Base-by-base conservation (phyloP, 2,888 invertebrate species). In the Pediacus dermestoides region DNA sequence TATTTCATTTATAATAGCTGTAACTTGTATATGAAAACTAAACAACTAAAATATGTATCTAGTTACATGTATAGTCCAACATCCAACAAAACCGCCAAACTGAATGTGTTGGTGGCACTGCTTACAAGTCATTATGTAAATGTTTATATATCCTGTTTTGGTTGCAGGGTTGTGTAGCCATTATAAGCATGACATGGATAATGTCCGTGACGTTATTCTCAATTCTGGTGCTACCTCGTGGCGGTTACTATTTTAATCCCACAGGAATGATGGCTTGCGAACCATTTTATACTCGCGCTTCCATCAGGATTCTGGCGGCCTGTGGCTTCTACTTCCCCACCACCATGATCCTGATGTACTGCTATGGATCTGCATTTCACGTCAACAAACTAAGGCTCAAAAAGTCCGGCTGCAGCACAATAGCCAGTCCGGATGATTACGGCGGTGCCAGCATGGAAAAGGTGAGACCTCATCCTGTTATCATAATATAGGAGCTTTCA, bases 291-390 rank as follows among this genome's bases (percentile, higher is more conserved):
- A 81, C 85, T 56, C 80, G 85, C 61, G 70, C 74, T 23, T 76
- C 74, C 61, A 76, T 73, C 64, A 81, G 89, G 60, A 89, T 89
- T 57, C 72, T 90, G 50, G 81, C 89, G 42, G 88, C 88, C 56
- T 90, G 89, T 68, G 83, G 86, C 45, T 87, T 90, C 70, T 91
- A 90, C 69, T 90, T 90, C 59, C 89, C 90, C 12, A 89, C 90
- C 14, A 89, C 89, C 16, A 89, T 90, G 89, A 86, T 88, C 43
- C 74, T 90, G 58, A 89, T 89, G 88, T 90, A 90, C 67, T 89
- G 89, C 70, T 90, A 90, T 63, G 89, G 89, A 16, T 88, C 88
- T 12, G 89, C 89, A 31, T 89, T 89, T 66, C 89, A 89, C 70
- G 87, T 88, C 61, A 88, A 88, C 71, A 87, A 88, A 69, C 79